Conservation (phyloP, 2,797 vertebrate species). For the Smutsia temminckii region DNA sequence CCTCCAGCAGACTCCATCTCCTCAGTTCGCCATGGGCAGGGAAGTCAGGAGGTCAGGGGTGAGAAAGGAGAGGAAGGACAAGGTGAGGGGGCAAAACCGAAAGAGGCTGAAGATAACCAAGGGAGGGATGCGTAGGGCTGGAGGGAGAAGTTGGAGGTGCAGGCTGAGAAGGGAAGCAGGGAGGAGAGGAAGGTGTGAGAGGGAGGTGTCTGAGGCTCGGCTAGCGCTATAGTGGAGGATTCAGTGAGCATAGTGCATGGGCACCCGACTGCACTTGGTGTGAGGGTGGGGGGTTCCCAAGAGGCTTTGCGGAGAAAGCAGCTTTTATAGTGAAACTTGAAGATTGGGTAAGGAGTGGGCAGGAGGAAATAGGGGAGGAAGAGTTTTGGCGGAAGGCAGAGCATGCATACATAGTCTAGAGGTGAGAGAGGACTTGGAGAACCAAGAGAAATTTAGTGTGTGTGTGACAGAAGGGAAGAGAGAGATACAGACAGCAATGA, state of each 20-base stretch:
- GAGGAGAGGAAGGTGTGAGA: not conserved
- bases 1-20: not conserved
- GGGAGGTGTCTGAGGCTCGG: not conserved
- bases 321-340: not conserved
- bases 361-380: not conserved
- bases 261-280: not conserved
- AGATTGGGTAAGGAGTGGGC: not conserved
- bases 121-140: not conserved
- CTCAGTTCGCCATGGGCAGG: not conserved
- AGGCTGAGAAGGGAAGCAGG: not conserved
- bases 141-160: not conserved
- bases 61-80: not conserved
- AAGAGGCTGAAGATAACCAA: not conserved
- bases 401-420: not conserved
- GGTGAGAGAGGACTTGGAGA: not conserved
- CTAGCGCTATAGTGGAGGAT: rapidly evolving
- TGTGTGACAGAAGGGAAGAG: not conserved
- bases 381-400: not conserved
- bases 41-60: not conserved
- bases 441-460: not conserved
- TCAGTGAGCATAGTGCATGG: not conserved
- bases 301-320: not conserved
- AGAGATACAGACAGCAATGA: not conserved
- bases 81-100: not conserved
- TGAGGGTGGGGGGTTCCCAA: not conserved